These are phyloP conservation scores for Amaurobius ferox DNA, from an alignment of 2,888 invertebrate genomes.

Conservation along the genomic window DNA sequence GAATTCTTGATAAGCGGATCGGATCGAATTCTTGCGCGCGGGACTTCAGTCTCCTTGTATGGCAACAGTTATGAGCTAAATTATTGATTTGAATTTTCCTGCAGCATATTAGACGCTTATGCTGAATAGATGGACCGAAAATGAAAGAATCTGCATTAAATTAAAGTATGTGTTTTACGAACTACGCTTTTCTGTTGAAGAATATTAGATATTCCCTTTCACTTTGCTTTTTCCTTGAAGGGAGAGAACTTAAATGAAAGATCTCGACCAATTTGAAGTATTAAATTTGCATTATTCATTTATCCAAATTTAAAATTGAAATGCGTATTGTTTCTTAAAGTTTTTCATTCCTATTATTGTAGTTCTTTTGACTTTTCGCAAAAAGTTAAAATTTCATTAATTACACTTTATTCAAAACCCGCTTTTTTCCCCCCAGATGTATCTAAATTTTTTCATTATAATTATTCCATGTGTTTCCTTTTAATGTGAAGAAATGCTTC, in stretches of 20 bases:
- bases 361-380: too few species aligned
- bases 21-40: conserved; percentile 50
- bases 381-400: too few species aligned
- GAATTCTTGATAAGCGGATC: conserved; percentile 37
- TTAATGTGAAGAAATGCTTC: too few species aligned
- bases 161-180: conserved; percentile 70
- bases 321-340: neutral
- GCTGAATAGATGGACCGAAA: conserved; percentile 54
- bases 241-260: neutral
- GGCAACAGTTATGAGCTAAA: conserved; percentile 45
- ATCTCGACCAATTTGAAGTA: neutral
- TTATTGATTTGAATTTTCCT: conserved; percentile 30
- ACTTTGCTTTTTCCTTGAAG: neutral
- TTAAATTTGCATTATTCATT: conserved; percentile 13
- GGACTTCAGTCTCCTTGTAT: conserved; percentile 19
- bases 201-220: conserved; percentile 1
- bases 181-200: neutral
- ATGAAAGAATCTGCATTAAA: conserved; percentile 82
- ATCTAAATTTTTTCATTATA: too few species aligned
- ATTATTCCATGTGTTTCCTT: too few species aligned
- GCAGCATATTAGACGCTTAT: conserved; percentile 20
- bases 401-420: too few species aligned
- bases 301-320: neutral
- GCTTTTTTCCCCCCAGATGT: too few species aligned
- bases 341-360: too few species aligned